A percentile compares a stretch with the other conserved stretches of the same genome.
These are phyloP conservation scores for Silurus aristotelis DNA, from an alignment of 2,797 vertebrate genomes.

Conservation along the genomic window DNA sequence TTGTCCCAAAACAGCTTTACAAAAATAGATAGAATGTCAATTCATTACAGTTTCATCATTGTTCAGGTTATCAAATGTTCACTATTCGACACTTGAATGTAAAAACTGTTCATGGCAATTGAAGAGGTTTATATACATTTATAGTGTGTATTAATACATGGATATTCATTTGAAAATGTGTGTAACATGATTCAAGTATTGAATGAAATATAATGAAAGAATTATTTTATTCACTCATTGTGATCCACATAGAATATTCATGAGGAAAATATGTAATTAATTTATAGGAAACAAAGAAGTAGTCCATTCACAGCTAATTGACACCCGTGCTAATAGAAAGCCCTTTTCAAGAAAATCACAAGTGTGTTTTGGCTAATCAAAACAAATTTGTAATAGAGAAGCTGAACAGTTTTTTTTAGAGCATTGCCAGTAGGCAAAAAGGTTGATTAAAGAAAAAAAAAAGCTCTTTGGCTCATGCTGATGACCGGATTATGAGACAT, in stretches of 20 bases:
- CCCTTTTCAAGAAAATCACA: not conserved
- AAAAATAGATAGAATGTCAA: no score
- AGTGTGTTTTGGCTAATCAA: not conserved
- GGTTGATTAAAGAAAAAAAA: not conserved
- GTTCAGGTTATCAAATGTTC: no score
- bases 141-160: no score
- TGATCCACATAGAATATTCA: not conserved
- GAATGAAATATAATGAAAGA: not conserved
- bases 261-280: no score
- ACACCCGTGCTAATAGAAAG: not conserved
- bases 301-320: not conserved
- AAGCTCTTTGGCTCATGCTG: not conserved
- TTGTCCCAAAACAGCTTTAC: no score
- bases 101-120: no score
- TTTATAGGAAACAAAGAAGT: no score
- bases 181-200: no score
- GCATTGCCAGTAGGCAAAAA: not conserved
- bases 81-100: no score
- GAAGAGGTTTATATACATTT: no score
- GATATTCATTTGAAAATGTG: no score
- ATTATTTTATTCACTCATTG: not conserved
- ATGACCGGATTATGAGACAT: constrained; percentile 13
- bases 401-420: not conserved
- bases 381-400: not conserved
- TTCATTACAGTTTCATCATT: no score